Conservation (phyloP, 2,113 vertebrate genomes). For the Equus przewalskii region DNA sequence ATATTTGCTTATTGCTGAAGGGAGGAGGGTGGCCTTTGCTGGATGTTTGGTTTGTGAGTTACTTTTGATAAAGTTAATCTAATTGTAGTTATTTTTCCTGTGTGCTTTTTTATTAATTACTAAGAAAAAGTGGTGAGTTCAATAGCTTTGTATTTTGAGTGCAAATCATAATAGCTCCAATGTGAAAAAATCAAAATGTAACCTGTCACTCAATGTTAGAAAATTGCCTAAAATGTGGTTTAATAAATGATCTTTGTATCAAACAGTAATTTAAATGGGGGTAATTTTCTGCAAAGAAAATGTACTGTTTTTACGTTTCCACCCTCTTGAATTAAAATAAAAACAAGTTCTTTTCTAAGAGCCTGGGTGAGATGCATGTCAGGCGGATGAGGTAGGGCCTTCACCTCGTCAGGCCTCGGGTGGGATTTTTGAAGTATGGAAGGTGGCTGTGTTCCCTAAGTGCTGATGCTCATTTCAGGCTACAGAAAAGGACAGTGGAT, state of each 20-base stretch:
- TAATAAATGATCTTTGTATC: conserved; percentile 78
- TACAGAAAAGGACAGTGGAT: conserved; percentile 68
- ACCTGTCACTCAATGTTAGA: conserved; percentile 66
- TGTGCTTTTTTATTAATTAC: conserved; percentile 69
- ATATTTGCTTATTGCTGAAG: conserved; percentile 69
- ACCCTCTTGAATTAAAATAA: conserved; percentile 82
- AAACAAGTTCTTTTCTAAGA: conserved; percentile 78
- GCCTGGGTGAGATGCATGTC: conserved; percentile 57
- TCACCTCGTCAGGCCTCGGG: not conserved
- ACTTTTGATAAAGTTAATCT: conserved; percentile 73
- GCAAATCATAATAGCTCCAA: conserved; percentile 75
- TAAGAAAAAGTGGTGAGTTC: conserved; percentile 75
- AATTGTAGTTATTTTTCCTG: conserved; percentile 68
- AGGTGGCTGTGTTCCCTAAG: conserved; percentile 47
- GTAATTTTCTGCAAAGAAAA: conserved; percentile 82
- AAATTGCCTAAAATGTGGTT: conserved; percentile 72
- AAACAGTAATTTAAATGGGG: conserved; percentile 57
- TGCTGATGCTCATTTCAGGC: conserved; percentile 74
- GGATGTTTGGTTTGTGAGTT: conserved; percentile 68
- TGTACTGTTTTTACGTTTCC: conserved; percentile 77
- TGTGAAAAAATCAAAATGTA: conserved; percentile 71
- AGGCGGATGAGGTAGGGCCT: not conserved
- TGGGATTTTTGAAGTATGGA: not conserved
- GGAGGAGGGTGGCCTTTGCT: conserved; percentile 51
- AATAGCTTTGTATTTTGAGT: conserved; percentile 71